Conservation (phyloP, 2,113 vertebrate species). For the Neodontobutis hainanensis region DNA sequence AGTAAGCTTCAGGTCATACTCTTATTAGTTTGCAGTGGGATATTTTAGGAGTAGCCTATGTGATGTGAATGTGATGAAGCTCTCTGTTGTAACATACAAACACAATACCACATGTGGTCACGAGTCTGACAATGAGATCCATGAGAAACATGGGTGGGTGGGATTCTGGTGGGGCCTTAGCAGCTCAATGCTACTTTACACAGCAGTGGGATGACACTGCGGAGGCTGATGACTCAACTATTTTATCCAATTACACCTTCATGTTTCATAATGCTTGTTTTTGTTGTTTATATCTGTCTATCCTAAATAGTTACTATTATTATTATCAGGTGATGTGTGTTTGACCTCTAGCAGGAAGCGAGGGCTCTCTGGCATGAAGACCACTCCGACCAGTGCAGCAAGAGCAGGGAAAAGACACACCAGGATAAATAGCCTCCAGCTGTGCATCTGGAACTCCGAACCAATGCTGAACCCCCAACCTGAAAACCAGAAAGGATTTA, state of each 20-base stretch:
- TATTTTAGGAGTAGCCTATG: constrained; percentile 25
- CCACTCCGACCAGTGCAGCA: constrained; percentile 85
- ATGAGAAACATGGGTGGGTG: constrained; percentile 44
- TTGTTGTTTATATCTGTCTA: background rate
- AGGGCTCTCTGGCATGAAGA: constrained; percentile 97
- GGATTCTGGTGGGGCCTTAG: constrained; percentile 45
- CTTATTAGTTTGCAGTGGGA: constrained; percentile 1
- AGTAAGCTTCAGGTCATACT: too few species aligned
- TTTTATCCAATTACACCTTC: constrained; percentile 33
- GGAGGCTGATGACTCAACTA: constrained; percentile 48
- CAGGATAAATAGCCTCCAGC: constrained; percentile 94
- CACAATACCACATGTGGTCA: constrained; percentile 64
- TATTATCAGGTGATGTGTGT: background rate
- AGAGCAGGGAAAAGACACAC: constrained; percentile 90
- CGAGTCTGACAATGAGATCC: constrained; percentile 53
- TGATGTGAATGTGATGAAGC: constrained; percentile 32
- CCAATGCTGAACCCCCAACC: constrained; percentile 98
- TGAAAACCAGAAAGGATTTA: constrained; percentile 47
- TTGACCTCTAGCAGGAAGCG: constrained; percentile 96
- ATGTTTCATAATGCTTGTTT: constrained; percentile 12
- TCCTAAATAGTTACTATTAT: background rate
- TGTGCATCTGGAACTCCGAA: constrained; percentile 91
- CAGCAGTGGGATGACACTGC: constrained; percentile 56
- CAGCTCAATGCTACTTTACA: constrained; percentile 63
- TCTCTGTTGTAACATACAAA: constrained; percentile 53